Conservation (phyloP, 1,140 invertebrate species). For the Doryteuthis pealeii region DNA sequence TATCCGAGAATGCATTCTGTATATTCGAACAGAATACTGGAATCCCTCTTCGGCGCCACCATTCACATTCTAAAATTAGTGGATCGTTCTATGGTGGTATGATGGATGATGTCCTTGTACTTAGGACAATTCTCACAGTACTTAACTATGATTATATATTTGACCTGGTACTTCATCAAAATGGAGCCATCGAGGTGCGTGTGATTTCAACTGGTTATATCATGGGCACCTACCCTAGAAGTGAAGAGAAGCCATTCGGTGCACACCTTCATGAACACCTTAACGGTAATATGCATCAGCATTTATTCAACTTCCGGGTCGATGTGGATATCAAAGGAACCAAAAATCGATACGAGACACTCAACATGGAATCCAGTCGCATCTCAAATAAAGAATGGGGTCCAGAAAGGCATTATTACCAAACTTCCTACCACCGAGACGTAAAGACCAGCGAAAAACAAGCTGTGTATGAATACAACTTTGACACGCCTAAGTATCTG, state of each 20-base stretch:
- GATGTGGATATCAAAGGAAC: conserved; percentile 40
- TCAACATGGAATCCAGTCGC: conserved; percentile 32
- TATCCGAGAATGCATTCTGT: conserved; percentile 34
- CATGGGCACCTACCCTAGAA: conserved; percentile 18
- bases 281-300: conserved; percentile 37
- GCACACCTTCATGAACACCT: conserved; percentile 31
- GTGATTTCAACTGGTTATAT: conserved; percentile 41
- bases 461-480: conserved; percentile 34
- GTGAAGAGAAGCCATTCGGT: conserved; percentile 27
- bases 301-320: conserved; percentile 45
- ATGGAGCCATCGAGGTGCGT: conserved; percentile 41
- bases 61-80: conserved; percentile 23
- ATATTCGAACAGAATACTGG: conserved; percentile 51
- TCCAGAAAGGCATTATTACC: conserved; percentile 22
- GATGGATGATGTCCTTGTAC: conserved; percentile 37
- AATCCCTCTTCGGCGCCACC: conserved; percentile 40
- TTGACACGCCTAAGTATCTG: conserved; percentile 35
- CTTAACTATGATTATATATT: conserved; percentile 52
- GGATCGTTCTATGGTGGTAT: conserved; percentile 41
- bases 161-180: conserved; percentile 50
- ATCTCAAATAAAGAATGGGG: conserved; percentile 21
- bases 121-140: conserved; percentile 41
- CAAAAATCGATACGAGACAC: conserved; percentile 39
- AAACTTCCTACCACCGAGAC: conserved; percentile 22
- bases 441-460: conserved; percentile 26